These are phyloP conservation scores for Noctua pronuba DNA, from an alignment of 2,888 invertebrate species.

Conservation along the genomic window DNA sequence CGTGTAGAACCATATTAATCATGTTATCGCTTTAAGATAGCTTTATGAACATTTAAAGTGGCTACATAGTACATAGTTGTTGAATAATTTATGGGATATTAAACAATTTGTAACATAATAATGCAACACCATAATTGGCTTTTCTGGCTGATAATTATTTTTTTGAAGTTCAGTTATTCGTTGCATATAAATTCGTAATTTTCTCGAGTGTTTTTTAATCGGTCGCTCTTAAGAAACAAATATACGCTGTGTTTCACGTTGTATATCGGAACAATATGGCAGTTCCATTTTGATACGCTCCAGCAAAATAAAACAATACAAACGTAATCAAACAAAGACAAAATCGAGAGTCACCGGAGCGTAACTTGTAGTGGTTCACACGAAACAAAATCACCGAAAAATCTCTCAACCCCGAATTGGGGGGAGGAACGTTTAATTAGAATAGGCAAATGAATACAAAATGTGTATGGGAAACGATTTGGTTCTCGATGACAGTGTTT, in stretches of 20 bases:
- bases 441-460: conserved; percentile 81
- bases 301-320: conserved; percentile 65
- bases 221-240: conserved; percentile 8
- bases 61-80: conserved; percentile 15
- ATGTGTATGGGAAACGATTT: conserved; percentile 86
- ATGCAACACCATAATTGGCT: conserved; percentile 14
- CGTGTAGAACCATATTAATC: conserved; percentile 70
- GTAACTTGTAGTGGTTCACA: conserved; percentile 84
- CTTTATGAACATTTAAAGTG: conserved; percentile 49
- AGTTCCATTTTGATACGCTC: conserved; percentile 55
- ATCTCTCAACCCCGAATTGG: conserved; percentile 74
- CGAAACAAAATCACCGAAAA: conserved; percentile 85
- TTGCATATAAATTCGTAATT: conserved; percentile 22
- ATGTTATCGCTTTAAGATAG: conserved; percentile 63
- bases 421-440: conserved; percentile 84
- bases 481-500: conserved; percentile 67
- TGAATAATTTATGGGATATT: conserved; percentile 35
- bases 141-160: not conserved
- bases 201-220: conserved; percentile 1
- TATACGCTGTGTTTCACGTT: conserved; percentile 16
- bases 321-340: conserved; percentile 75
- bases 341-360: conserved; percentile 74
- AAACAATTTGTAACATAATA: conserved; percentile 10
- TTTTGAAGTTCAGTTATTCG: not conserved
- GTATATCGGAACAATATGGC: conserved; percentile 47